Percentiles rank a stretch among this genome's conserved stretches.
phyloP scores from a whole-genome alignment of 2,797 vertebrate genomes.

The Enteromius thamalakanensis region DNA sequence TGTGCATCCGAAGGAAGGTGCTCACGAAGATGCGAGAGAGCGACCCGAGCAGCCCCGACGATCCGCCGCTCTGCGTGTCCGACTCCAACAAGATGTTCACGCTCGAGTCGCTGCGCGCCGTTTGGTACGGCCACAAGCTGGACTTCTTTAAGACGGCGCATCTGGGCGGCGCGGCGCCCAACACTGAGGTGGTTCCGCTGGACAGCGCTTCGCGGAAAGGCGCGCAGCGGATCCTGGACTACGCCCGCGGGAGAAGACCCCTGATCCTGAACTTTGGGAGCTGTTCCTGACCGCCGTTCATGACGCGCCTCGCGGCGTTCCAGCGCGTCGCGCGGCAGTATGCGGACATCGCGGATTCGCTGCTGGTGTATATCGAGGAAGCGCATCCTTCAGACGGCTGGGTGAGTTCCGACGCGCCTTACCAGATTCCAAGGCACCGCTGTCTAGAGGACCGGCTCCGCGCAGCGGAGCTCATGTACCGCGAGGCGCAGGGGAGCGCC shows the following conservation, averaged over 20 bases:
- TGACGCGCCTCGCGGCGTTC: conserved; percentile 95
- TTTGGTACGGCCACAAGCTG: conserved; percentile 97
- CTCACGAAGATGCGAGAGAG: conserved; percentile 77
- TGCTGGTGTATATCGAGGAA: conserved; percentile 97
- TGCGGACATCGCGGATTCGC: conserved; percentile 91
- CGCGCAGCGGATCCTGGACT: conserved; percentile 86
- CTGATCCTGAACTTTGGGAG: conserved; percentile 97
- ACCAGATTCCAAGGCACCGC: conserved; percentile 92
- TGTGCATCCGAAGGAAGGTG: conserved; percentile 93
- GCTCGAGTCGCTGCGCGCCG: conserved; percentile 90
- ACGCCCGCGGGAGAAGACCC: conserved; percentile 85
- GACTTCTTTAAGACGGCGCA: conserved; percentile 95
- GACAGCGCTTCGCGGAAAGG: conserved; percentile 76
- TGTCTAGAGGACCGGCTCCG: conserved; percentile 92
- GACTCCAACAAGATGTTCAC: conserved; percentile 96
- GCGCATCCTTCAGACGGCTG: conserved; percentile 97
- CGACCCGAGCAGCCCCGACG: conserved; percentile 78
- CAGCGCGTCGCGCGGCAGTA: conserved; percentile 90
- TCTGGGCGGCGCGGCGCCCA: conserved; percentile 88
- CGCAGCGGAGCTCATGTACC: conserved; percentile 88
- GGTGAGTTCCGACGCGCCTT: conserved; percentile 95
- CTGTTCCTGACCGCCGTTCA: conserved; percentile 99
- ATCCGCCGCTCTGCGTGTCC: conserved; percentile 94
- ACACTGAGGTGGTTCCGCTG: conserved; percentile 92
- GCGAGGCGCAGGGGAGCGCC: conserved; percentile 84